phyloP scores from a whole-genome alignment of 2,113 vertebrate genomes.

The Dasyurus viverrinus region DNA sequence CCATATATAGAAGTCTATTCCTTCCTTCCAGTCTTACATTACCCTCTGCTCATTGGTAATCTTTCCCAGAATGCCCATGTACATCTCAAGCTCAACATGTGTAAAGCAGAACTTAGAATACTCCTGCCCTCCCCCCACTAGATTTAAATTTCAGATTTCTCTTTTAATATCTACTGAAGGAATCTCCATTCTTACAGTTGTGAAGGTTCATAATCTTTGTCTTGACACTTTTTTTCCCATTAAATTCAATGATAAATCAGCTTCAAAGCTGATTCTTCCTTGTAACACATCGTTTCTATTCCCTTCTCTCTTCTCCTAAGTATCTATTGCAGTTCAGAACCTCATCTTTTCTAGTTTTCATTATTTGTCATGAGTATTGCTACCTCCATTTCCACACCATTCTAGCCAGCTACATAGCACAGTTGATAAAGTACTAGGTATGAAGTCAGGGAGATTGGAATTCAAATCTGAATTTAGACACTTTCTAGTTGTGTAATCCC shows the following conservation, averaged over 20 bases:
- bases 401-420: neutral
- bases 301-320: neutral
- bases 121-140: neutral
- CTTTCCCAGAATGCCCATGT: neutral
- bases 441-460: neutral
- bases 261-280: neutral
- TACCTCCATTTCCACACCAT: neutral
- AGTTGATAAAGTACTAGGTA: neutral
- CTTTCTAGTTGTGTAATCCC: neutral
- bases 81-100: neutral
- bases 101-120: neutral
- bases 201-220: neutral
- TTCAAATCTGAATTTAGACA: neutral
- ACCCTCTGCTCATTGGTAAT: neutral
- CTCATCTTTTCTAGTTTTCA: neutral
- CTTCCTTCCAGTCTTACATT: neutral
- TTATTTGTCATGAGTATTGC: neutral
- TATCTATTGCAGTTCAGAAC: neutral
- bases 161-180: neutral
- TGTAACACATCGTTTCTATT: neutral
- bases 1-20: neutral
- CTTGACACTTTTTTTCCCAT: neutral
- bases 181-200: neutral
- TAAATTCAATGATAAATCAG: neutral
- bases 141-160: neutral